Evolutionary conservation across 2,888 invertebrate species (phyloP), one percentile per base, ranked within the genome.

Genomic region (Drosophila acutilabella): DNA sequence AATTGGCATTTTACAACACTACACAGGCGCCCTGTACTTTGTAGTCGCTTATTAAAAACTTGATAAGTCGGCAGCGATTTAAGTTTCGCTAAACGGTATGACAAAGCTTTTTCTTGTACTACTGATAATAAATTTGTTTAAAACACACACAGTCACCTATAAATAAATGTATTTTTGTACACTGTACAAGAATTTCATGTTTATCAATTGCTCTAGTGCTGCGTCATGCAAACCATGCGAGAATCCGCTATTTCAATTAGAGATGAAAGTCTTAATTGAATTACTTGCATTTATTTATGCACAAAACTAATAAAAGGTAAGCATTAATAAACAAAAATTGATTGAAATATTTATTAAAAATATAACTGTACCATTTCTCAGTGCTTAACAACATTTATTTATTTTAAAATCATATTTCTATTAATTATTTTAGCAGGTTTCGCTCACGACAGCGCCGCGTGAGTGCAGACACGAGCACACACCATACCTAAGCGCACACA

Each of bases 151-250:
- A 7, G 5, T 7, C 18, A 10, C 23, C n/a, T 23, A 38, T 20
- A 18, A 7, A 18, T 7, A 23, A 10, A 23, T 16, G 4, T 48
- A 33, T 30, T 30, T 30, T 6, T 26, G 16, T 4, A 20, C 38
- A 18, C 1, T 58, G 38, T 42, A 13, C 14, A 13, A 4, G 4
- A 36, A 26, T n/a, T 33, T 47, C 38, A 20, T 13, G 4, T 56
- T 60, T 2, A 41, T 14, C 41, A 64, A 64, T 73, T 60, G 52
- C 16, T 11, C 52, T 11, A 6, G n/a, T 54, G 65, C 75, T 40
- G 36, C 7, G 56, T 78, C 76, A 76, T 51, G 78, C 71, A 66
- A 36, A 18, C 41, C 18, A 8, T 44, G 65, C 59, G 30, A 23
- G 16, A 48, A 48, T 26, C 11, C 8, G 13, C 11, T 18, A 18